Evolutionary conservation across 2,888 invertebrate species (phyloP), one percentile per base, ranked within the genome.

Genomic region (Tillus elongatus): DNA sequence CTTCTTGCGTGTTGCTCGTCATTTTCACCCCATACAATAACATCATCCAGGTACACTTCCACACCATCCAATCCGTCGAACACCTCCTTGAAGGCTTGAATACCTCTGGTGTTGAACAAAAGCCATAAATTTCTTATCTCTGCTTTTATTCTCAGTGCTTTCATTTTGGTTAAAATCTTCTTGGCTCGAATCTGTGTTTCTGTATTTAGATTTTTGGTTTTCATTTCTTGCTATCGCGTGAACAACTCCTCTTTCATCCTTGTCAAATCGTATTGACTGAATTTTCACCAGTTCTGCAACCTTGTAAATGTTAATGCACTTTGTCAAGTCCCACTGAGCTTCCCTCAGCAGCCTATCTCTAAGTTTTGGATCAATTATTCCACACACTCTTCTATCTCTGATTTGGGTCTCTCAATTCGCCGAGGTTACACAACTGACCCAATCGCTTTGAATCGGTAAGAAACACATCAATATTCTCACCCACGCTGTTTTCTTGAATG

Each of bases 11-110:
- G 26, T 12, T 34, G 10, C 13, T 34, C 26, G 16, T 26, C 13
- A 3, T 4, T 28, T 34, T 34, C 19, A 3, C 26, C 34, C 6
- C 11, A 15, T 10, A 26, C 24, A 6, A 34, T 28, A 13, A 34
- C 15, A 26, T 34, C 34, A 26, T 26, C 34, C 9, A 26, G 10
- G 12, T 9, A 19, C 11, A n/a, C 3, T 34, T 34, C 26, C 12
- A 11, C 13, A 9, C 19, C 15, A 12, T 26, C 15, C 24, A 34
- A 10, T 4, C 3, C 8, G 11, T 6, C 4, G 2, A 26, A 26
- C 24, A 16, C 13, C 26, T 35, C 29, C n/a, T n/a, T n/a, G n/a
- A n/a, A n/a, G n/a, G n/a, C n/a, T 38, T 26, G 24, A 38, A 35
- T 35, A 35, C 11, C 15, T 38, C 35, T 28, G 35, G 13, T 14